These are phyloP conservation scores for Trogon surrucura DNA, from an alignment of 2,113 vertebrate genomes.

Conservation along the genomic window DNA sequence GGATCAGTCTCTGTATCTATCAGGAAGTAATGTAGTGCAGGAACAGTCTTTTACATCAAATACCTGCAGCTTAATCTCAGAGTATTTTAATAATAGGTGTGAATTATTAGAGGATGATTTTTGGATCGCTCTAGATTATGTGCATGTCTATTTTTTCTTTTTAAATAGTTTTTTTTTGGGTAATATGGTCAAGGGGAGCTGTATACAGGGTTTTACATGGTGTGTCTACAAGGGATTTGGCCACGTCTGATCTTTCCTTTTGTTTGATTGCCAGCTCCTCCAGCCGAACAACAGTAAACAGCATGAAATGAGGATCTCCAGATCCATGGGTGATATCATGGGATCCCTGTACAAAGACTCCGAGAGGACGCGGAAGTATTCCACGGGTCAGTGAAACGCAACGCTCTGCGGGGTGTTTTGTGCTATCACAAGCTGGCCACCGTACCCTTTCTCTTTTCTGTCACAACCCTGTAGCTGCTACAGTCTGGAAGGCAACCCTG, in stretches of 20 bases:
- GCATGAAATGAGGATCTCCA: conserved; percentile 89
- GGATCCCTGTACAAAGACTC: conserved; percentile 87
- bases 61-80: background rate
- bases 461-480: background rate
- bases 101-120: background rate
- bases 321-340: conserved; percentile 90
- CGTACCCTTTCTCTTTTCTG: background rate
- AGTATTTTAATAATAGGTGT: background rate
- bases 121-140: background rate
- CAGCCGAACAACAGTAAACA: conserved; percentile 90
- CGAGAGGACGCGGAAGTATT: conserved; percentile 88
- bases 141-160: background rate
- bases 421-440: background rate
- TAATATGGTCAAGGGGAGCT: background rate
- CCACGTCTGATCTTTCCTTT: background rate
- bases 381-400: conserved; percentile 78
- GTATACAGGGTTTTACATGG: background rate
- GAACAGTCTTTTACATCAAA: background rate
- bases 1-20: background rate
- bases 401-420: rapidly evolving
- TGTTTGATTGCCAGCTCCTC: conserved; percentile 74
- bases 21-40: background rate
- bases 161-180: background rate
- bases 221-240: background rate
- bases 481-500: background rate